These are phyloP conservation scores for Mactra quadrangularis DNA, from an alignment of 1,140 invertebrate genomes.

Conservation along the genomic window DNA sequence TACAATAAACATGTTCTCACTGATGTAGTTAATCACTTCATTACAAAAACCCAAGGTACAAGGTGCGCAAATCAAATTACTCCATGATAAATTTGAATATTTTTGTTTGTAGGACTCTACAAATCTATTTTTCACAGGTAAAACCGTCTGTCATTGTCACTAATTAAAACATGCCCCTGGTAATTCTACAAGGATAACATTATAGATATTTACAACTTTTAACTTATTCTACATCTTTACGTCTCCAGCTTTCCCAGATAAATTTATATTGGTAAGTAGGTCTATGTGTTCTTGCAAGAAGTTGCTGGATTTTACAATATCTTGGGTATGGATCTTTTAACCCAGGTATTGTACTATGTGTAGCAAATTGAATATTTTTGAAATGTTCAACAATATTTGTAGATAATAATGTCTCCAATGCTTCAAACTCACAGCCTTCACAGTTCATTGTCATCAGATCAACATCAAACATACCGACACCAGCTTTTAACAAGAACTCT, in stretches of 20 bases:
- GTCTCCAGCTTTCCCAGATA: constrained; percentile 62
- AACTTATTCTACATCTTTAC: too few relatives aligned
- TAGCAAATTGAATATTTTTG: constrained; percentile 61
- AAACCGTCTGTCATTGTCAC: too few relatives aligned
- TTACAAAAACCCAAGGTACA: too few relatives aligned
- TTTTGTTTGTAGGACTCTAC: too few relatives aligned
- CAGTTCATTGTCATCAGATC: constrained; percentile 63
- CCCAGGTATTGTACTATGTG: constrained; percentile 40
- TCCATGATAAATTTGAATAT: too few relatives aligned
- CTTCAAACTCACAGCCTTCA: constrained; percentile 63
- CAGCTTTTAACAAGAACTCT: constrained; percentile 50
- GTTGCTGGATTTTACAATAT: constrained; percentile 56
- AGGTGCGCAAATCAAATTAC: too few relatives aligned
- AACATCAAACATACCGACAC: constrained; percentile 51
- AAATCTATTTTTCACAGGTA: too few relatives aligned
- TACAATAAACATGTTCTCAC: too few relatives aligned
- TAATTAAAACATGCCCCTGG: too few relatives aligned
- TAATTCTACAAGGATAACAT: too few relatives aligned
- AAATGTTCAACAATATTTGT: constrained; percentile 42
- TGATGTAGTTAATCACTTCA: too few relatives aligned
- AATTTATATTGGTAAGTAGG: constrained; percentile 60
- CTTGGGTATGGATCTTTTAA: constrained; percentile 33
- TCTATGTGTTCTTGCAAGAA: constrained; percentile 54
- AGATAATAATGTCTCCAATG: constrained; percentile 37
- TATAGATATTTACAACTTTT: too few relatives aligned